These are phyloP conservation scores for Calameuta idolon DNA, from an alignment of 2,888 invertebrate genomes.

Conservation along the genomic window DNA sequence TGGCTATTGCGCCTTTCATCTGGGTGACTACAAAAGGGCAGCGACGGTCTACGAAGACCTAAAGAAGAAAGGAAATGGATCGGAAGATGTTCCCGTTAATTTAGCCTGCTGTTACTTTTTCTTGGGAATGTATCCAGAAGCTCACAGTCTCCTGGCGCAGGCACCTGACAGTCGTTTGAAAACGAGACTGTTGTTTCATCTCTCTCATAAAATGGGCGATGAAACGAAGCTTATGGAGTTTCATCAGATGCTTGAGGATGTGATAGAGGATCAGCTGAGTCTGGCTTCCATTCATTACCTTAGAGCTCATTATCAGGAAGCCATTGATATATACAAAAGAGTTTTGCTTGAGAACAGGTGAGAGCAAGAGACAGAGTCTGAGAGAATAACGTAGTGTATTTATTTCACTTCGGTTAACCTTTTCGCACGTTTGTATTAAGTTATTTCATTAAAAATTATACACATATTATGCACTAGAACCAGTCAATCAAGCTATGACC, in stretches of 20 bases:
- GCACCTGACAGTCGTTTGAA: slow-evolving; percentile 77
- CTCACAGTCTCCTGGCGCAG: slow-evolving; percentile 75
- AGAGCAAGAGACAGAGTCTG: not conserved
- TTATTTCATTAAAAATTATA: not conserved
- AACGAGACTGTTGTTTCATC: slow-evolving; percentile 89
- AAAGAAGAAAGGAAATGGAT: slow-evolving; percentile 69
- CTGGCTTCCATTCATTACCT: slow-evolving; percentile 96
- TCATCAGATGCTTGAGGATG: slow-evolving; percentile 87
- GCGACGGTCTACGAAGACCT: slow-evolving; percentile 72
- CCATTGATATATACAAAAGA: slow-evolving; percentile 97
- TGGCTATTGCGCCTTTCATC: slow-evolving; percentile 95
- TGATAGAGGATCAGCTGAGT: slow-evolving; percentile 94
- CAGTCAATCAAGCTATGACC: not conserved
- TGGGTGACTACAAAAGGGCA: slow-evolving; percentile 88
- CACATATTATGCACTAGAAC: not conserved
- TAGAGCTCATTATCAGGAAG: slow-evolving; percentile 97
- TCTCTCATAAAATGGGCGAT: slow-evolving; percentile 92
- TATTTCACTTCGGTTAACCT: not conserved
- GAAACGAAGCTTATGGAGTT: slow-evolving; percentile 86
- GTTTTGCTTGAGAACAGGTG: slow-evolving; percentile 92
- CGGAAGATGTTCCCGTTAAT: slow-evolving; percentile 79
- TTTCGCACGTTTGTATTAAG: not conserved
- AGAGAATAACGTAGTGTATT: not conserved
- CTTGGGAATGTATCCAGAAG: slow-evolving; percentile 84
- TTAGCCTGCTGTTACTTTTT: slow-evolving; percentile 96